Conservation (phyloP, 2,888 invertebrate species). For the Laspeyria flexula region DNA sequence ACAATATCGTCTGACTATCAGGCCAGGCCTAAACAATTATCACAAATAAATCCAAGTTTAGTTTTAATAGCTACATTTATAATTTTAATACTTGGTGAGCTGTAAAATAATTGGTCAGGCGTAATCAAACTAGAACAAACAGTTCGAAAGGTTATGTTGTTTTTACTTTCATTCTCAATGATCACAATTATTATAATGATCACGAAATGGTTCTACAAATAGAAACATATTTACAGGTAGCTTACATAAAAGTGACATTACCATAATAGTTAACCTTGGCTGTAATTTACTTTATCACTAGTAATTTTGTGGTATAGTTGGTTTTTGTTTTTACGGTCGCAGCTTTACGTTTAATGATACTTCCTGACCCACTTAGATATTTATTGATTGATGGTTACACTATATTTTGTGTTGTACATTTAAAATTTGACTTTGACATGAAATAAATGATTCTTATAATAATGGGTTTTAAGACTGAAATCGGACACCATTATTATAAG, state of each 20-base stretch:
- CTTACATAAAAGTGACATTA: background rate
- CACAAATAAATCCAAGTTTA: too few relatives aligned
- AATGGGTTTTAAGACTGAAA: too few relatives aligned
- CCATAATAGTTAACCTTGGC: background rate
- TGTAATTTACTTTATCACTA: background rate
- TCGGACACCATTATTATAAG: too few relatives aligned
- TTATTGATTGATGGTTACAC: constrained; percentile 23
- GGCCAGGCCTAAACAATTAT: too few relatives aligned
- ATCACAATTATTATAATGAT: background rate
- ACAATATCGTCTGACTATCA: too few relatives aligned
- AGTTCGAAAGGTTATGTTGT: too few relatives aligned
- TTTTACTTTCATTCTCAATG: background rate
- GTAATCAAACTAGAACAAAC: too few relatives aligned
- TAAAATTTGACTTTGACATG: background rate
- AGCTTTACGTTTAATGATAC: constrained; percentile 23
- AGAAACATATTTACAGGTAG: background rate
- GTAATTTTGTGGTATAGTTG: background rate
- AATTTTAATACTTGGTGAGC: too few relatives aligned
- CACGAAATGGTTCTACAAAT: background rate
- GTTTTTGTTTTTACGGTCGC: background rate
- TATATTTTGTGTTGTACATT: background rate
- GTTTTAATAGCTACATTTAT: too few relatives aligned
- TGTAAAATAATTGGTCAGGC: too few relatives aligned
- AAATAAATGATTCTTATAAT: background rate
- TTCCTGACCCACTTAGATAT: constrained; percentile 14